Conservation (phyloP, 1,140 invertebrate species). For the Brachionus asplanchnoidis region DNA sequence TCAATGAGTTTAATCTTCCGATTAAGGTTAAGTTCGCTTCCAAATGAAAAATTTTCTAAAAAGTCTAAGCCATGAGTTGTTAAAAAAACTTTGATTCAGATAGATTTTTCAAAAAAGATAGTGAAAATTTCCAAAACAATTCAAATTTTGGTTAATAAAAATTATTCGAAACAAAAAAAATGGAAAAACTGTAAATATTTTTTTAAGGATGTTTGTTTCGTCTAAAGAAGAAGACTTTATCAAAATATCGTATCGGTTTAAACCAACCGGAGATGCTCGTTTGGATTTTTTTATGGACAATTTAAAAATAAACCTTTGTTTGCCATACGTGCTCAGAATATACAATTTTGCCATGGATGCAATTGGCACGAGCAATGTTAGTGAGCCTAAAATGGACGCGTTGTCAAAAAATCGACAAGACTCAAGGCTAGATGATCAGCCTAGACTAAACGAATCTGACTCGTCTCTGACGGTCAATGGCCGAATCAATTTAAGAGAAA, state of each 20-base stretch:
- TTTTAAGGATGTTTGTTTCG: constrained; percentile 48
- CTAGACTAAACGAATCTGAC: background rate
- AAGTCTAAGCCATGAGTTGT: background rate
- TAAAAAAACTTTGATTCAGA: no score
- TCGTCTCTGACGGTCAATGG: constrained; percentile 60
- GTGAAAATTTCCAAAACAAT: constrained; percentile 52
- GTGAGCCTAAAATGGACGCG: constrained; percentile 46
- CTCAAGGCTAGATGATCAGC: background rate
- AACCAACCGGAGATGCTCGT: constrained; percentile 47
- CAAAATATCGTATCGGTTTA: constrained; percentile 45
- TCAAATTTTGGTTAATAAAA: no score
- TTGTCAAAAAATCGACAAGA: background rate
- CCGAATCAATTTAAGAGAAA: constrained; percentile 66
- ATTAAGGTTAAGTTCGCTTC: no score
- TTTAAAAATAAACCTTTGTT: constrained; percentile 67
- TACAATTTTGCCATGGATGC: constrained; percentile 65
- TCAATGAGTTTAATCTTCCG: no score
- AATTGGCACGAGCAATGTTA: constrained; percentile 51
- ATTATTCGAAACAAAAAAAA: no score
- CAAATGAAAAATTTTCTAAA: background rate
- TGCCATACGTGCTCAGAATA: constrained; percentile 67
- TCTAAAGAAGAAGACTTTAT: constrained; percentile 63
- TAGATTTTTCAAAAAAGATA: background rate
- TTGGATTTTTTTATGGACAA: constrained; percentile 69
- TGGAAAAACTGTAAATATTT: constrained; percentile 66